Evolutionary conservation across 2,797 vertebrate genomes (phyloP).

Genomic region (Menidia menidia): DNA sequence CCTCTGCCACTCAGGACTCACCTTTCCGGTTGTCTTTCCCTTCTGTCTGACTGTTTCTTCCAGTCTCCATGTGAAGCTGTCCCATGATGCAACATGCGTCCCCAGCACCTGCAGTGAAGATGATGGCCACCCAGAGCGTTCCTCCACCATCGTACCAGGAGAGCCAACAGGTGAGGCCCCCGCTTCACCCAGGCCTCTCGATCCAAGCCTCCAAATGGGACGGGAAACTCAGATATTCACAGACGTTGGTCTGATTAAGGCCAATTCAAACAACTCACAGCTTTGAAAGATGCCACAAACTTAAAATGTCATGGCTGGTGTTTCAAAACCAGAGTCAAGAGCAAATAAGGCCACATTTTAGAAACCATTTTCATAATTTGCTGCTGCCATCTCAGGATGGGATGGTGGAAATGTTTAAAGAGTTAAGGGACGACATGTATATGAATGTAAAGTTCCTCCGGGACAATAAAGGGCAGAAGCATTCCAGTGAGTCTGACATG

Average conservation of each 20-base stretch:
- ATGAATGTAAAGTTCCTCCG: not conserved
- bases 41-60: constrained; percentile 22
- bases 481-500: too few relatives aligned
- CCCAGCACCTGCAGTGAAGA: constrained; percentile 96
- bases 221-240: too few relatives aligned
- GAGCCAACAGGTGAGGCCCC: constrained; percentile 91
- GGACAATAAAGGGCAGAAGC: not conserved
- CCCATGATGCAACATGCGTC: constrained; percentile 99
- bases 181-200: not conserved
- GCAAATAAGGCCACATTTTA: too few relatives aligned
- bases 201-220: too few relatives aligned
- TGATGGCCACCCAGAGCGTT: constrained; percentile 99
- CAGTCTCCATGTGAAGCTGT: constrained; percentile 97
- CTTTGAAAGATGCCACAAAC: too few relatives aligned
- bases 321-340: too few relatives aligned
- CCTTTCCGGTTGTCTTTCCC: not conserved
- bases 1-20: constrained; percentile 38
- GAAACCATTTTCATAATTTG: too few relatives aligned
- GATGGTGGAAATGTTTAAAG: too few relatives aligned
- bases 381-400: too few relatives aligned
- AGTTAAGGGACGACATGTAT: not conserved
- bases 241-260: not conserved
- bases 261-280: not conserved
- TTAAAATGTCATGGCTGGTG: too few relatives aligned
- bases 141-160: constrained; percentile 99